These are phyloP conservation scores for Drosophila novamexicana DNA, from an alignment of 1,140 invertebrate genomes.

Conservation along the genomic window DNA sequence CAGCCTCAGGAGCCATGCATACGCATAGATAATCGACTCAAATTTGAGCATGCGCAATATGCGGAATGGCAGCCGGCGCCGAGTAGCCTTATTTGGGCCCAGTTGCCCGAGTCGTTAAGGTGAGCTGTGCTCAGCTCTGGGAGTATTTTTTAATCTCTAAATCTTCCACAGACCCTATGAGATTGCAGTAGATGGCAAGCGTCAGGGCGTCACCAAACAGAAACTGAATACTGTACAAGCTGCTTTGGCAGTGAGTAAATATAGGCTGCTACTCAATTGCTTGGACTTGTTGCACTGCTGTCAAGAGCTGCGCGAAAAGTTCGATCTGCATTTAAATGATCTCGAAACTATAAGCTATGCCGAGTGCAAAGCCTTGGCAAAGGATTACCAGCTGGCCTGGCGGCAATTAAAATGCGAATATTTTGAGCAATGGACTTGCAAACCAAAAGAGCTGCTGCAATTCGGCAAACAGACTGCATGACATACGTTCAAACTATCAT, in stretches of 20 bases:
- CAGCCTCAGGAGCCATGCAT: slow-evolving; percentile 70
- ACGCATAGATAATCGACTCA: slow-evolving; percentile 76
- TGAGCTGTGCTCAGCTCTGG: slow-evolving; percentile 42
- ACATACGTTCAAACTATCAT: background rate
- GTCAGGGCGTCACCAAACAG: slow-evolving; percentile 93
- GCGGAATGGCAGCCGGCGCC: slow-evolving; percentile 85
- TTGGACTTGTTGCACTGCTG: slow-evolving; percentile 84
- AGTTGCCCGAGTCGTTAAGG: slow-evolving; percentile 84
- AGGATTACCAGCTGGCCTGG: slow-evolving; percentile 85
- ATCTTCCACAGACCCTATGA: slow-evolving; percentile 87
- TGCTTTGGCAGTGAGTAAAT: slow-evolving; percentile 88
- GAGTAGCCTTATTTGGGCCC: slow-evolving; percentile 87
- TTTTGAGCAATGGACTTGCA: slow-evolving; percentile 87
- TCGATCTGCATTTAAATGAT: slow-evolving; percentile 44
- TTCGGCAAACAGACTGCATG: slow-evolving; percentile 61
- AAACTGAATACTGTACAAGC: slow-evolving; percentile 85
- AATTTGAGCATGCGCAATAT: slow-evolving; percentile 85
- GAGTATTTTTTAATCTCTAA: slow-evolving; percentile 87
- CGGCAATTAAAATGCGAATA: slow-evolving; percentile 84
- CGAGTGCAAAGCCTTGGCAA: slow-evolving; percentile 85
- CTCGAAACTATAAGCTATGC: slow-evolving; percentile 84
- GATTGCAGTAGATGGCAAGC: slow-evolving; percentile 91
- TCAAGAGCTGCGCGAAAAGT: slow-evolving; percentile 63
- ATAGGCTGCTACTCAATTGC: slow-evolving; percentile 87
- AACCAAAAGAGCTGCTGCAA: slow-evolving; percentile 84